Base-by-base conservation (phyloP, 2,888 invertebrate species). In the Ptychoptera contaminata region DNA sequence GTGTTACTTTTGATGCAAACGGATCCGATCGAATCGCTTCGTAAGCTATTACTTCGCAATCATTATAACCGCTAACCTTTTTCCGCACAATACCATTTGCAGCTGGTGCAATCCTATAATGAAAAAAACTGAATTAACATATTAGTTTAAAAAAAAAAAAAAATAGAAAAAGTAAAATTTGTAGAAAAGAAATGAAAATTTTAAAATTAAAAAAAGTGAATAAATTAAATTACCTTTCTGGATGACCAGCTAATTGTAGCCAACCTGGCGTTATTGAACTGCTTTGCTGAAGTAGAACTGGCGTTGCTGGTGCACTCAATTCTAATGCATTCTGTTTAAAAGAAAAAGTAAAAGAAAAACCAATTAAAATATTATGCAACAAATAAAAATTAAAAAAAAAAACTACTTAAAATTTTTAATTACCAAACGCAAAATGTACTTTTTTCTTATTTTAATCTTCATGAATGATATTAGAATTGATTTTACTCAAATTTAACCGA, bases 81-180 rank as follows among this genome's bases (percentile, higher is more conserved):
- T 94, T 94, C 81, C 93, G 92, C 42, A 94, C 88, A 11, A 92
- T 90, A 49, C 90, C 88, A 9, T 88, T 86, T 1, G 91, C 86
- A 1, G 92, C 92, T 5, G 91, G 91, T 1, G 91, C 88, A 67
- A 94, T 78, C 51, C 88, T 86, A 50, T 2, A 59, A 56, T 10
- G 9, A 42, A 42, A 46, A 45, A 38, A 36, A 23, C 31, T 23
- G 23, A 43, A 43, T 37, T 37, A 37, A 12, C 31, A 42, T 31
- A 14, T 8, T 32, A 10, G 30, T 10, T 44, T 32, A 12, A 41
- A 32, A 14, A 32, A 12, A 41, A 32, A 14, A 32, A 10, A 38
- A 11, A 15, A 42, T 42, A 34, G 29, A 31, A 37, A 37, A 3
- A 23, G 23, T 23, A 7, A 23, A 5, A 23, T 23, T 23, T 23